Base-by-base conservation (phyloP, 2,797 vertebrate species). In the Mallotus villosus region DNA sequence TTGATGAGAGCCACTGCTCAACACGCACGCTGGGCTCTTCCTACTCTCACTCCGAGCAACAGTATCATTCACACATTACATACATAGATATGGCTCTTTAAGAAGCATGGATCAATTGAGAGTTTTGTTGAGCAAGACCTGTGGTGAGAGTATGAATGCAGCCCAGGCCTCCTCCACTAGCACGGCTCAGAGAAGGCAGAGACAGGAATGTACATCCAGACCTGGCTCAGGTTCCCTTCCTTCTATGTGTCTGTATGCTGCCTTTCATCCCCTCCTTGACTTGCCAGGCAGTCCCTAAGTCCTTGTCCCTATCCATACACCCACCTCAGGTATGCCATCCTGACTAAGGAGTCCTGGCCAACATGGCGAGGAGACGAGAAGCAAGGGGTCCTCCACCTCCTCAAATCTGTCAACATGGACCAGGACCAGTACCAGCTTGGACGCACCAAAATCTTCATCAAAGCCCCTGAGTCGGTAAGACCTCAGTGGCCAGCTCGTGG, bases 331-430 rank as follows among this genome's bases (percentile, higher is more conserved):
- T 99, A 99, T 0, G 97, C 98, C 75, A 99, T 99, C 81, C 91
- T 99, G 80, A 99, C 97, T 67, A 97, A 94, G 89, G 97, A 96
- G 82, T 97, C 97, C 0, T 99, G 98, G 98, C 98, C 98, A 2
- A 91, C 92, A 0, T 99, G 98, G 98, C 93, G 85, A 75, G 97
- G 97, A 21, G 97, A 99, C 0, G 97, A 99, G 90, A 98, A 96
- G 53, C 94, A 99, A 87, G 98, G 98, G 0, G 97, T 99, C 19
- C 88, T 96, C 67, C 95, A 99, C 73, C 89, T 99, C 70, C 88
- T 99, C 55, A 93, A 93, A 9, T 96, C 97, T 0, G 98, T 99
- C 83, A 95, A 96, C 91, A 95, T 99, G 95, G 98, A 99, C 83
- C 91, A 93, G 63, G 97, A 99, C 82, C 97, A 99, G 83, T 98